Base-by-base conservation (phyloP, 1,140 invertebrate species). In the Tetranychus urticae region DNA sequence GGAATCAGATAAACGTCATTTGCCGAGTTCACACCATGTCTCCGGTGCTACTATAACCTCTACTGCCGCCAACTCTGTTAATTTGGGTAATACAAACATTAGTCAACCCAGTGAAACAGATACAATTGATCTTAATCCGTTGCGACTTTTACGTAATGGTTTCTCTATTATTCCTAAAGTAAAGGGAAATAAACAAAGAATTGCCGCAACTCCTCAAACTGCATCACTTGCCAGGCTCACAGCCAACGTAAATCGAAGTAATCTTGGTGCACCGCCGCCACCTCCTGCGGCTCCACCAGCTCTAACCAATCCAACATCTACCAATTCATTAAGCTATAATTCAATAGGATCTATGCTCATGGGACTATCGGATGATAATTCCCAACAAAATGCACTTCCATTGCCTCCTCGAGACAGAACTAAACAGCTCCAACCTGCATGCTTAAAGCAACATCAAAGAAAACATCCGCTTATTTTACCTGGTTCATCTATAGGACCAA, bases 401-500 rank as follows among this genome's bases (percentile, higher is more conserved):
- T 69, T 92, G 63, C 88, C 88, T 1, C 87, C 87, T 0, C 76
- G 85, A 65, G 85, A 89, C 68, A 76, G 83, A 56, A 81, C 80
- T 36, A 83, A 82, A 67, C 77, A 79, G 7, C 70, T 80, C 13
- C 77, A 79, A 60, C n/a, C 5, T 52, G 76, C 78, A 1, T 78
- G 77, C 62, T 67, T 68, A 33, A 79, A 83, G 65, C 82, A 85
- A 2, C 87, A 88, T 71, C 82, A 86, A 59, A 74, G 87, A 52
- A 89, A 88, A 70, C 83, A 90, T 77, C 87, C 88, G 0, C 71
- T 91, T n/a, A 81, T 88, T 47, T 83, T 88, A 65, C 84, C 85
- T 13, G 54, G 42, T 46, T 47, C 57, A 3, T 52, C 36, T 10
- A 14, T n/a, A 3, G 33, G 8, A 23, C 2, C 10, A 12, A 36